phyloP scores from a whole-genome alignment of 1,140 invertebrate genomes.

The Heliconius eleuchia region DNA sequence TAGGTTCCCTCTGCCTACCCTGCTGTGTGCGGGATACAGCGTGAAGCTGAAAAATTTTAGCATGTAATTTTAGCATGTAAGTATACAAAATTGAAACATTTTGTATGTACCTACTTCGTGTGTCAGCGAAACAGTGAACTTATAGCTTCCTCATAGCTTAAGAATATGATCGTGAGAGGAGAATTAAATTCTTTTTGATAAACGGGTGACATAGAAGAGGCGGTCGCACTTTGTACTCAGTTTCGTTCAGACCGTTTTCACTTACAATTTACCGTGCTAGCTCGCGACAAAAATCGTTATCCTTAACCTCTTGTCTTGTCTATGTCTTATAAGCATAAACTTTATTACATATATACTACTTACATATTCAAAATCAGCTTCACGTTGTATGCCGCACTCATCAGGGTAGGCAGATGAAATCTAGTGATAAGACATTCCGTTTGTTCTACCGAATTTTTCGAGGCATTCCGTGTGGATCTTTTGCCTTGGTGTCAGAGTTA shows the following conservation, averaged over 20 bases:
- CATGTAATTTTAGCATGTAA: too few species aligned
- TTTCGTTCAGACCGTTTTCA: background rate
- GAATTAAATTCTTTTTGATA: background rate
- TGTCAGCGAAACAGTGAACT: background rate
- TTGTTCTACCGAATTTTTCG: too few species aligned
- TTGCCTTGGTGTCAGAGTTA: too few species aligned
- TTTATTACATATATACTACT: background rate
- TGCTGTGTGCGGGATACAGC: too few species aligned
- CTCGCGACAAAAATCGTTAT: background rate
- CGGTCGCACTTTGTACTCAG: background rate
- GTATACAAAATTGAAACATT: background rate
- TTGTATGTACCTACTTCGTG: background rate
- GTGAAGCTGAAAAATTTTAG: background rate
- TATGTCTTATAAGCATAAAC: background rate
- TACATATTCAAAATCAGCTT: too few species aligned
- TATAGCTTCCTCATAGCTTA: constrained; percentile 6
- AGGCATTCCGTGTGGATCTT: too few species aligned
- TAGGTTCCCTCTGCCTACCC: too few species aligned
- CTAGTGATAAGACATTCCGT: too few species aligned
- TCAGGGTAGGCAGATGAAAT: too few species aligned
- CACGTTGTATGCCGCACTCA: too few species aligned
- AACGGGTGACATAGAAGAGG: background rate
- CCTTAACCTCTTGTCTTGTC: background rate
- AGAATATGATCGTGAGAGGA: background rate
- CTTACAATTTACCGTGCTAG: constrained; percentile 1